phyloP scores from a whole-genome alignment of 2,888 invertebrate genomes.

The Heliconius aoede region DNA sequence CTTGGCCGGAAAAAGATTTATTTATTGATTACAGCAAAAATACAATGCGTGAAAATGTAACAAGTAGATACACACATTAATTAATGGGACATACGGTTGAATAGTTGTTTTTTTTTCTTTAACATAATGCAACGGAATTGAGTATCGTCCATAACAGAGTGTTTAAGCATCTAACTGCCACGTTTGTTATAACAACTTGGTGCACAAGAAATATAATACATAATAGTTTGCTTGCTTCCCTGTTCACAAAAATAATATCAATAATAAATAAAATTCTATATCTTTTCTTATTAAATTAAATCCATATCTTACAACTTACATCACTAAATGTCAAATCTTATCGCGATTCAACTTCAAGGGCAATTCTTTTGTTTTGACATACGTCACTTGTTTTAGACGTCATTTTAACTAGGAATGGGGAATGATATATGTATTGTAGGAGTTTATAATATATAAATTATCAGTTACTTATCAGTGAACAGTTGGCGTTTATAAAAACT shows the following conservation, averaged over 20 bases:
- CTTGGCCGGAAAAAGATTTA: constrained; percentile 41
- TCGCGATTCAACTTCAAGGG: background rate
- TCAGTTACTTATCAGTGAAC: constrained; percentile 3
- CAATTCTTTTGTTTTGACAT: background rate
- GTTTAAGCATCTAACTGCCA: background rate
- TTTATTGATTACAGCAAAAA: constrained; percentile 35
- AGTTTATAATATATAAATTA: background rate
- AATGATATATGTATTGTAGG: background rate
- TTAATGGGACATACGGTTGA: background rate
- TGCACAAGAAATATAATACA: background rate
- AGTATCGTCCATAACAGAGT: too few species aligned
- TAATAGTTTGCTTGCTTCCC: background rate
- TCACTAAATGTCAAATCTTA: background rate
- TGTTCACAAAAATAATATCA: background rate
- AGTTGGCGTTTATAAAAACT: constrained; percentile 11
- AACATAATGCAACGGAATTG: too few species aligned
- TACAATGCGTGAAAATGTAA: constrained; percentile 11
- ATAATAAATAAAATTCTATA: too few species aligned
- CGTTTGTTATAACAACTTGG: background rate
- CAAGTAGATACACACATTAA: background rate
- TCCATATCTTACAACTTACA: background rate
- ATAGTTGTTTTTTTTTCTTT: too few species aligned
- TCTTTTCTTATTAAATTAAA: background rate
- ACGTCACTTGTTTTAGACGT: background rate
- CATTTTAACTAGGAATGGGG: background rate